Base-by-base conservation (phyloP, 2,113 vertebrate genomes). In the Baryphthengus martii region DNA sequence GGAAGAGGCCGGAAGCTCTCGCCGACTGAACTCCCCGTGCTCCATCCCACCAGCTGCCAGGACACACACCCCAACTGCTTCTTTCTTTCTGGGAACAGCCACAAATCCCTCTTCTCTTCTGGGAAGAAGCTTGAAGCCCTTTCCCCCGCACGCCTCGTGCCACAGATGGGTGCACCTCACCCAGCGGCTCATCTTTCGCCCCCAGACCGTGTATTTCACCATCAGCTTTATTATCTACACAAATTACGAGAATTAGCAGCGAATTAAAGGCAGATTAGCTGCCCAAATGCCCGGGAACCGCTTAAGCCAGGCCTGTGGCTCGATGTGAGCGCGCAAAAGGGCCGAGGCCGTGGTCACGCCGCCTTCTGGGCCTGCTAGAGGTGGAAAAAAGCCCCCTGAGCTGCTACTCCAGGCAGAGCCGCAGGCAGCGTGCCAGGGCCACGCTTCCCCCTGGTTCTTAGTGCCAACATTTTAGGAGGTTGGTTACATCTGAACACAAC, bases 361-460 rank as follows among this genome's bases (percentile, higher is more conserved):
- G 17, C 26, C 26, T 4, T 66, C 28, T 61, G 55, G 56, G 59
- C 62, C 40, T 29, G 67, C 52, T 33, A 45, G 20, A 47, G 77
- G 45, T 1, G 67, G 35, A 33, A 42, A 71, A 55, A 24, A 68
- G 39, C 63, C 35, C 58, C 12, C 7, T 2, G 56, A 71, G 71
- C 25, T 35, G 71, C 25, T 35, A 23, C 56, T 26, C 24, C 35
- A 40, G 72, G 20, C 25, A 37, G 67, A 92, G 3, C 1, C 7
- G 6, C 0, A 9, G 52, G 31, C 52, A 63, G 23, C 0, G 5
- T 0, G 0, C 14, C 53, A 47, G 55, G 2, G 7, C 62, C 44
- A 42, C 59, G n/a, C 26, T 39, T 50, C 24, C 13, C 53, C 9
- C 16, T 9, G 21, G 1, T 71, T 29, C 62, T 35, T 13, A 56